These are phyloP conservation scores for Mamestra configurata DNA, from an alignment of 1,140 invertebrate genomes.

Conservation along the genomic window DNA sequence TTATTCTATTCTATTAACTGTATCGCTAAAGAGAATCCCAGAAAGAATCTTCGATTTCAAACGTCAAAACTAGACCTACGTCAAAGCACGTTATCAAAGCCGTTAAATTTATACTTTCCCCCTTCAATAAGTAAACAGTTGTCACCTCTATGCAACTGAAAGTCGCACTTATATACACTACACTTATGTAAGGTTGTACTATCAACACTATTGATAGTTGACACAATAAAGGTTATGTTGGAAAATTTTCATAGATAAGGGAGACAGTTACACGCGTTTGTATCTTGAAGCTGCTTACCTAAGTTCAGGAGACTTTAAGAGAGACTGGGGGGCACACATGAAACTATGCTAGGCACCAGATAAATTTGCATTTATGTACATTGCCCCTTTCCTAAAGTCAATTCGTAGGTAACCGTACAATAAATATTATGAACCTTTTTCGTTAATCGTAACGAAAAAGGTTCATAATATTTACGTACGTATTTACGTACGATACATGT, in stretches of 20 bases:
- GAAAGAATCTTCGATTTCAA: neutral
- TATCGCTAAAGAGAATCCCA: neutral
- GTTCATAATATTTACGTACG: no score
- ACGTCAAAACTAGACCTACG: constrained; percentile 3
- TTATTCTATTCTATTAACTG: no score
- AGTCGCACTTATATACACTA: constrained; percentile 11
- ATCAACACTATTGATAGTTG: neutral
- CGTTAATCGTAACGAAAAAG: no score
- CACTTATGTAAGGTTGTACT: neutral
- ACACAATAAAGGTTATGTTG: neutral
- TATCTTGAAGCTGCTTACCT: no score
- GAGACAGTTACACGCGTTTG: constrained; percentile 7
- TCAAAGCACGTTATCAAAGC: neutral
- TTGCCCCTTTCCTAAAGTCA: no score
- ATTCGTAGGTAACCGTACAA: no score
- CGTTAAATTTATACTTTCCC: constrained; percentile 8
- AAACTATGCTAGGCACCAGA: no score
- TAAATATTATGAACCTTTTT: no score
- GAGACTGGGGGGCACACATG: no score
- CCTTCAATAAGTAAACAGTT: constrained; percentile 1
- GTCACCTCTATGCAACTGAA: constrained; percentile 28
- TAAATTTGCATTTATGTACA: no score
- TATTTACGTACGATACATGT: no score
- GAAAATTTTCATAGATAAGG: constrained; percentile 36
- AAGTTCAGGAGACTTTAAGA: no score